Base-by-base conservation (phyloP, 2,113 vertebrate species). In the Takifugu flavidus region DNA sequence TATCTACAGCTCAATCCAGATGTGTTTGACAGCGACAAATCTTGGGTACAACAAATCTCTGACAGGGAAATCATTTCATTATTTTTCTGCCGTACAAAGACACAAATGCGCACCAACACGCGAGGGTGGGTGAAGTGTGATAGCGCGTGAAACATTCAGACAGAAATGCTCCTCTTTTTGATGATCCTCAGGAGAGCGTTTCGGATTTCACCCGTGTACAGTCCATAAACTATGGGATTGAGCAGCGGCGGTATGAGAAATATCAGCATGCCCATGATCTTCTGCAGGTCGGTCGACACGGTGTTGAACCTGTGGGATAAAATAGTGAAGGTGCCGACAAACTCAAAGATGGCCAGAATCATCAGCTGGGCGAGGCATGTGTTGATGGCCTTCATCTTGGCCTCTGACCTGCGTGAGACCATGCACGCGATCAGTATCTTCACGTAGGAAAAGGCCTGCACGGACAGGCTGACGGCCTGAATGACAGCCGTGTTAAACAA, bases 181-280 rank as follows among this genome's bases (percentile, higher is more conserved):
- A 85, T 59, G 27, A 86, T 11, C 49, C 15, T 74, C 11, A 88
- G 15, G 0, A 90, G 14, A 15, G 79, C 80, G 29, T 47, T 74
- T 51, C 83, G 73, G 63, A 91, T 83, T 77, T 91, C 84, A 7
- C 65, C 79, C 12, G 86, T 88, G 26, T 91, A 85, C 5, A 91
- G 53, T 15, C 90, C 89, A 11, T 91, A 91, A 0, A 90, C 85
- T 20, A 90, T 49, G 15, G 90, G 90, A 80, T 91, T 91, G n/a
- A 90, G 57, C 53, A 91, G 66, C 4, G 90, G 90, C 13, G 88
- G 80, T 3, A 90, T 71, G 8, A 87, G 47, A 70, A 90, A 90
- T 50, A 90, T 90, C 0, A 90, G 15, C 86, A 90, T 88, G 15
- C 89, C 88, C 80, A 83, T 90, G 8, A 88, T 83, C 78, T 89